phyloP scores from a whole-genome alignment of 2,888 invertebrate species.

The Malthinus flaveolus region DNA sequence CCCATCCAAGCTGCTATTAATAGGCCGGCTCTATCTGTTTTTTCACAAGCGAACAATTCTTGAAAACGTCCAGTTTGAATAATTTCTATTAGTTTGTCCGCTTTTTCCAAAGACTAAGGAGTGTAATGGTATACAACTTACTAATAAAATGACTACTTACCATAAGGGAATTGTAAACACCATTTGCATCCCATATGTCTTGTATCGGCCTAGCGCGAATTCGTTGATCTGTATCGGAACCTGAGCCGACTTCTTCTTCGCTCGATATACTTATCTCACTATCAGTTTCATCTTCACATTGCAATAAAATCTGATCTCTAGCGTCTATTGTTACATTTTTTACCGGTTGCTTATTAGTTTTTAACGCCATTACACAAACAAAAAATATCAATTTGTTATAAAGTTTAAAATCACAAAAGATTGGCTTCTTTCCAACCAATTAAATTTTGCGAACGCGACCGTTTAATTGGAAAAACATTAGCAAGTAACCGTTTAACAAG shows the following conservation, averaged over 20 bases:
- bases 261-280: conserved; percentile 54
- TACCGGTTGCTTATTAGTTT: neutral
- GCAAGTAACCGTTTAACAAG: neutral
- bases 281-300: conserved; percentile 10
- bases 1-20: conserved; percentile 67
- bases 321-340: conserved; percentile 11
- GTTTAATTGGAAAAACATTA: neutral
- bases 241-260: conserved; percentile 58
- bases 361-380: no score
- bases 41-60: conserved; percentile 52
- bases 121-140: neutral
- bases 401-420: no score
- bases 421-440: neutral
- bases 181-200: conserved; percentile 49
- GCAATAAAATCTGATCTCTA: conserved; percentile 4
- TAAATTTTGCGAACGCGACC: neutral
- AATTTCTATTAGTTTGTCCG: conserved; percentile 52
- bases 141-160: conserved; percentile 36
- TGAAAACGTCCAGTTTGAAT: conserved; percentile 56
- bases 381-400: no score
- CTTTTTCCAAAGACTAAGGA: conserved; percentile 54
- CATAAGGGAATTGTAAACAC: conserved; percentile 44
- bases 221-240: conserved; percentile 44
- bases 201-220: conserved; percentile 39
- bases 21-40: conserved; percentile 58